Base-by-base conservation (phyloP, 2,113 vertebrate species). In the Dendropsophus ebraccatus region DNA sequence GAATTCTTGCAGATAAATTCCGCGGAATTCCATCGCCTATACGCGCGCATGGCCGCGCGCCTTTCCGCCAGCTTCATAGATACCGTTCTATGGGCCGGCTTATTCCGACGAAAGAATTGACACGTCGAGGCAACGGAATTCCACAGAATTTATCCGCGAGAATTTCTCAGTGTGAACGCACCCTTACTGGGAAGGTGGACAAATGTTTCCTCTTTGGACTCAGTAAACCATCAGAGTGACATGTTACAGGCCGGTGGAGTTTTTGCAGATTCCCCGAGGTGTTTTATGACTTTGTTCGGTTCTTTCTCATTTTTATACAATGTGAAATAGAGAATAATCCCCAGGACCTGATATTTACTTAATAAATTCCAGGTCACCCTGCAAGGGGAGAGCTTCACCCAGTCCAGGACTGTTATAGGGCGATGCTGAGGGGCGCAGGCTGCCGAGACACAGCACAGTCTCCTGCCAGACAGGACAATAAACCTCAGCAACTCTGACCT, bases 331-430 rank as follows among this genome's bases (percentile, higher is more conserved):
- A 45, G 17, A 65, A 81, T 47, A 62, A 81, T 81, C 58, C 35
- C n/a, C 8, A 35, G 21, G 21, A 45, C 35, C 6, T 70, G 14
- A 62, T 60, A 65, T 65, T 65, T 81, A 81, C 37, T 28, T 65
- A 90, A 72, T 75, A 84, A 14, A 74, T 84, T 84, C 45, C 41
- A 54, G 89, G 87, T 88, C 89, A 88, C 14, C 0, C 1, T 28
- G 78, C 37, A 77, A 75, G 82, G 77, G 56, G 82, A 77, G 75
- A 62, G 89, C 81, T 65, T 50, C 60, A 23, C 49, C 50, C 81
- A 82, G 58, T 75, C 32, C 82, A 87, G 83, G 87, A 85, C 32
- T 25, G n/a, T 45, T 60, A 88, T 88, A 90, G 90, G 90, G 87
- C 49, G 54, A 50, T 86, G 88, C 70, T 81, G 54, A 47, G 89